Evolutionary conservation across 2,113 vertebrate species (phyloP).

Genomic region (Aegotheles bennettii): DNA sequence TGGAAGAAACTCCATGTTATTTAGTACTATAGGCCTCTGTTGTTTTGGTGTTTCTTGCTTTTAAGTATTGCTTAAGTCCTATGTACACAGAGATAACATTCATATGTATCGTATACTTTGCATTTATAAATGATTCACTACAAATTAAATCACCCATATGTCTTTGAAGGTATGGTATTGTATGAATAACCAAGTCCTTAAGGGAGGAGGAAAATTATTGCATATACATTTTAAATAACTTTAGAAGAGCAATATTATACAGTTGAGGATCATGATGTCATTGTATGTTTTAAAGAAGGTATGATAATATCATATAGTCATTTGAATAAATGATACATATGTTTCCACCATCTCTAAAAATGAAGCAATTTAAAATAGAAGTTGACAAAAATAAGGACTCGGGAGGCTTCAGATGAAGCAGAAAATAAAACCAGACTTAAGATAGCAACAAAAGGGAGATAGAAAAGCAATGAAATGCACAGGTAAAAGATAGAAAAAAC

Average conservation of each 20-base stretch:
- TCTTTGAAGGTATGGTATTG: constrained; percentile 28
- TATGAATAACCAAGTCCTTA: constrained; percentile 40
- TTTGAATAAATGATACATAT: background rate
- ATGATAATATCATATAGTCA: background rate
- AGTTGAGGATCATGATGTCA: background rate
- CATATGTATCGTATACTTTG: constrained; percentile 19
- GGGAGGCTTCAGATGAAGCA: background rate
- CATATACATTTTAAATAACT: constrained; percentile 13
- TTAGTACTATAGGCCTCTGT: background rate
- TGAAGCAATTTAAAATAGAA: background rate
- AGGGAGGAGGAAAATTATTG: background rate
- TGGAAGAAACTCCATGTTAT: background rate
- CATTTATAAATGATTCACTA: constrained; percentile 58
- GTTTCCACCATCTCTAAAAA: background rate
- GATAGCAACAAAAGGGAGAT: background rate
- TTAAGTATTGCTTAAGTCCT: background rate
- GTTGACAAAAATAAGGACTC: background rate
- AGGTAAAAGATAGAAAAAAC: background rate
- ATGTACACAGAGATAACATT: background rate
- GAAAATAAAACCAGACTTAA: background rate
- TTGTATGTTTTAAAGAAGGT: background rate
- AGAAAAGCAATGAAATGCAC: background rate
- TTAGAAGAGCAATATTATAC: background rate
- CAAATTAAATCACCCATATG: constrained; percentile 19
- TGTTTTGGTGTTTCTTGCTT: constrained; percentile 1